phyloP scores from a whole-genome alignment of 1,140 invertebrate species.

The Eriocheir sinensis region DNA sequence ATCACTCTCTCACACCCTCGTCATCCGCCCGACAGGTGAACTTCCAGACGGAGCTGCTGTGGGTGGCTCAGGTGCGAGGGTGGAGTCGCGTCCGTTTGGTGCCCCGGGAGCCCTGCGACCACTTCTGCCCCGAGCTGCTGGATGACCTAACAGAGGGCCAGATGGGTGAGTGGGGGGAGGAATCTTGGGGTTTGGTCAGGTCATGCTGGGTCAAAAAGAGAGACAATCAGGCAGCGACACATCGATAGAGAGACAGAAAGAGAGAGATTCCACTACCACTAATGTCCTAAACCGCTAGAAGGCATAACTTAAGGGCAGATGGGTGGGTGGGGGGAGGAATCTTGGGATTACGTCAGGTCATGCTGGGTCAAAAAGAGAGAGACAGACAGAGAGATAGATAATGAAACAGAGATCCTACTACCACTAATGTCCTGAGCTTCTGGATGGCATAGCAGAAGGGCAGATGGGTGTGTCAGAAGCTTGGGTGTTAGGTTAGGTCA shows the following conservation, averaged over 20 bases:
- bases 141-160: constrained; percentile 87
- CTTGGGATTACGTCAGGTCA: not conserved
- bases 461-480: too few species aligned
- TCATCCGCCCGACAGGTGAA: constrained; percentile 64
- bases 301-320: not conserved
- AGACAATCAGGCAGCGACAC: not conserved
- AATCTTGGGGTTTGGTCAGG: not conserved
- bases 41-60: constrained; percentile 83
- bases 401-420: too few species aligned
- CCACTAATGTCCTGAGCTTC: too few species aligned
- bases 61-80: constrained; percentile 89
- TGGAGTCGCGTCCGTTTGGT: constrained; percentile 86
- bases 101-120: constrained; percentile 87
- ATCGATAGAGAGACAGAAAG: not conserved
- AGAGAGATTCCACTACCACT: not conserved
- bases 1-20: too few species aligned
- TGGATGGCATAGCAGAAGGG: too few species aligned
- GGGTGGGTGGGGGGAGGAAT: not conserved
- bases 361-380: too few species aligned
- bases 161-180: constrained; percentile 83
- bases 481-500: too few species aligned
- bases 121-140: constrained; percentile 86
- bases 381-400: not conserved
- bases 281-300: not conserved
- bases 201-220: not conserved